Percentiles rank a stretch among this genome's conserved stretches.
phyloP scores from a whole-genome alignment of 2,888 invertebrate genomes.

The Homarus gammarus region DNA sequence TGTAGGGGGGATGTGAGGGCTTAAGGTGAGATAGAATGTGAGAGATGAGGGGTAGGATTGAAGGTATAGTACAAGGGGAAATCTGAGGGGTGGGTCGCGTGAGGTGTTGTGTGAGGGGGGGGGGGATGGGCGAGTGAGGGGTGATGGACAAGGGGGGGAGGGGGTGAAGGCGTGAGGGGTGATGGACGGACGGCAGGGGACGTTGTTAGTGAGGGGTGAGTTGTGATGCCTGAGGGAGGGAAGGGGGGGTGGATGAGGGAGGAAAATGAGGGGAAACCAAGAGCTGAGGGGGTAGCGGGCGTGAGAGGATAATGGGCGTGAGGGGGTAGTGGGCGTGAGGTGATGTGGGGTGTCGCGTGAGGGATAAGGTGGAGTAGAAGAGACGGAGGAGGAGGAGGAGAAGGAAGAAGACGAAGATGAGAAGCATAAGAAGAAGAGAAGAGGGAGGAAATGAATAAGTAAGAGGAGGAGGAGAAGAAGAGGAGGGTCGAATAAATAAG shows the following conservation, averaged over 20 bases:
- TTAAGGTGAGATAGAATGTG: background rate
- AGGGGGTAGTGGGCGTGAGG: no score
- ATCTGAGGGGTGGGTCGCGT: background rate
- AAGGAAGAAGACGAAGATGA: no score
- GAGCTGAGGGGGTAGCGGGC: no score
- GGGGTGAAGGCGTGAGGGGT: background rate
- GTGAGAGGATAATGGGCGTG: no score
- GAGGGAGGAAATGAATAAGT: background rate
- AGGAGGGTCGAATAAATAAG: background rate
- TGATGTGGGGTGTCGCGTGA: no score
- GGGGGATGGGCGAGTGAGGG: background rate
- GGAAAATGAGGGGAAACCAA: no score
- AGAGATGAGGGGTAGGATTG: background rate
- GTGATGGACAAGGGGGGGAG: background rate
- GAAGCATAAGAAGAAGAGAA: no score
- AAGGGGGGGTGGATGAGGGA: background rate
- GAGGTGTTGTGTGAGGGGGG: background rate
- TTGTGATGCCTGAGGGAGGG: background rate
- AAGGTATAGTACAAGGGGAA: background rate
- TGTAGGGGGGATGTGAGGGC: background rate
- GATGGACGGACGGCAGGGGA: background rate
- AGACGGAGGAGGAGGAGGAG: background rate
- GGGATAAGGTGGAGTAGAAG: no score
- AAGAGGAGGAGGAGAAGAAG: background rate
- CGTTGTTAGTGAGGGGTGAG: background rate